Evolutionary conservation across 2,888 invertebrate genomes (phyloP), one percentile per base, ranked within the genome.

Genomic region (Phlogophora meticulosa): DNA sequence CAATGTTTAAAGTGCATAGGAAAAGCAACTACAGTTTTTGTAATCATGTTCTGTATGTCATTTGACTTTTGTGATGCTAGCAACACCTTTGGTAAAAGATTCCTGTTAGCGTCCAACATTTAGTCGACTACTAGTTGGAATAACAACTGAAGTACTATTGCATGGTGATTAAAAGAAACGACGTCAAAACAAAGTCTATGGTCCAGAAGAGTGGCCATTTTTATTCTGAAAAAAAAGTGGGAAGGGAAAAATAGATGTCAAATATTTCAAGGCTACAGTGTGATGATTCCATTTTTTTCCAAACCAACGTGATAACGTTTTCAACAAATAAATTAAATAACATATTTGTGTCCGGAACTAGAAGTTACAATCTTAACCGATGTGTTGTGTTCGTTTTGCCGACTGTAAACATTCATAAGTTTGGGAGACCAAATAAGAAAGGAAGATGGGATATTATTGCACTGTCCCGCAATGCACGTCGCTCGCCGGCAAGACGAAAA

Each of bases 391-490:
- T 82, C 57, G 77, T 84, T 78, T 63, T 65, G 58, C 73, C 56
- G 72, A 76, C 69, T 76, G 67, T 78, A 84, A 78, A 77, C 78
- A 78, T 71, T 74, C 61, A 48, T 76, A 82, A 72, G 61, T 76
- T 76, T 76, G 61, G 76, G 80, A 56, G 76, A 76, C 62, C 77
- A 70, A 76, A 17, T 75, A 79, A 56, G 67, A 80, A 78, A 76
- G 77, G 78, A 91, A 88, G 86, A 95, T 95, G 95, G 95, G 95
- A 90, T 95, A 95, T 90, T 95, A 95, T 89, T 95, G 95, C 83
- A 95, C 95, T 15, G 95, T 95, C 77, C 95, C 95, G 76, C 95
- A 95, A 88, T 95, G 95, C 87, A 95, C 95, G 57, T 95, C 96
- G 70, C 91, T 95, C 77, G 95, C 95, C 92, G 95, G 95, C 90